phyloP scores from a whole-genome alignment of 1,140 invertebrate species.

The Hetaerina americana region DNA sequence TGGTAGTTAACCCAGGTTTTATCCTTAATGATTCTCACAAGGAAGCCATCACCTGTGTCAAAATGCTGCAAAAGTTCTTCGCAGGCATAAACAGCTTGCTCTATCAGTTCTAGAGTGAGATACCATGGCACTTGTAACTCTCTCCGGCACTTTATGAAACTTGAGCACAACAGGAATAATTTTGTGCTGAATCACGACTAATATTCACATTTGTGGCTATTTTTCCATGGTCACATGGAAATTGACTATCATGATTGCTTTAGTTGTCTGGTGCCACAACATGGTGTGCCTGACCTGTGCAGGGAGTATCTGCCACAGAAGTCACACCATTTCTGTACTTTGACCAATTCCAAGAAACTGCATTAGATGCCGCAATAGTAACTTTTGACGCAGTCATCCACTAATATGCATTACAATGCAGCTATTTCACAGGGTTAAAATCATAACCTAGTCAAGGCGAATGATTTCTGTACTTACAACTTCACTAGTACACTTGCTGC shows the following conservation, averaged over 20 bases:
- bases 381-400: too few relatives aligned
- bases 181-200: conserved; percentile 1
- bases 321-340: too few relatives aligned
- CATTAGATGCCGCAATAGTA: too few relatives aligned
- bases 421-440: too few relatives aligned
- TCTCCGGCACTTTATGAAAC: conserved; percentile 3
- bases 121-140: neutral
- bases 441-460: too few relatives aligned
- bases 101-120: conserved; percentile 5
- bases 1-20: neutral
- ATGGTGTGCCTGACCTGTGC: neutral
- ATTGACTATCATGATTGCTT: neutral
- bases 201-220: neutral
- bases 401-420: too few relatives aligned
- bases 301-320: neutral
- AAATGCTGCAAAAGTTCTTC: neutral
- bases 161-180: neutral
- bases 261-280: neutral
- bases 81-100: neutral
- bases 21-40: neutral
- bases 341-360: too few relatives aligned
- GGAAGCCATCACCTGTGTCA: neutral
- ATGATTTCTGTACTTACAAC: too few relatives aligned
- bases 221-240: neutral
- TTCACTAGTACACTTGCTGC: conserved; percentile 9